Evolutionary conservation across 2,888 invertebrate species (phyloP).

Genomic region (Criorhina ranunculi): DNA sequence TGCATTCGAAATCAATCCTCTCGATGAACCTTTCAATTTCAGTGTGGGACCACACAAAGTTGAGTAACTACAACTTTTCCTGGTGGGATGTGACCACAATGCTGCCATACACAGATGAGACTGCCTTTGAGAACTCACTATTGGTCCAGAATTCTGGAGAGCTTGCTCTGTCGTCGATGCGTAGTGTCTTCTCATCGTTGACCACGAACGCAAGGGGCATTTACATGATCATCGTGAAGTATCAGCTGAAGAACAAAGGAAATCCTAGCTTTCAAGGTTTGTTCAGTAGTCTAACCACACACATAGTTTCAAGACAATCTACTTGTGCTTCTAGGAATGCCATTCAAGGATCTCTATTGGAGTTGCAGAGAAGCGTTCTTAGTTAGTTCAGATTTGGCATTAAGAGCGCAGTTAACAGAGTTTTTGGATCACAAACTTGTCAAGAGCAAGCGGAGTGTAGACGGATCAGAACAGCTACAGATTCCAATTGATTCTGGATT

Average conservation of each 20-base stretch:
- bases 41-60: conserved; percentile 96
- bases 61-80: conserved; percentile 93
- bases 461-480: conserved; percentile 92
- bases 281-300: conserved; percentile 13
- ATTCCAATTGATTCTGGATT: conserved; percentile 91
- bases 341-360: conserved; percentile 94
- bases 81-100: conserved; percentile 97
- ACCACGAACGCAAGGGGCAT: conserved; percentile 95
- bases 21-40: conserved; percentile 79
- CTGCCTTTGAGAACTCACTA: conserved; percentile 93
- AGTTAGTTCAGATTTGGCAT: conserved; percentile 95
- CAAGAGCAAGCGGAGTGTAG: conserved; percentile 90
- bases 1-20: background rate
- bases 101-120: conserved; percentile 92
- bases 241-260: conserved; percentile 91
- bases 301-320: background rate
- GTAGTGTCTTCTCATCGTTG: conserved; percentile 95
- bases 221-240: conserved; percentile 91
- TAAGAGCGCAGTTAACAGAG: conserved; percentile 96
- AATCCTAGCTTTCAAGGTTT: conserved; percentile 91
- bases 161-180: conserved; percentile 92
- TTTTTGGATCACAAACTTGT: conserved; percentile 97
- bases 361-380: conserved; percentile 94
- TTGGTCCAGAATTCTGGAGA: conserved; percentile 92
- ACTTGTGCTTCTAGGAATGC: conserved; percentile 87